These are phyloP conservation scores for Nemotelus pantherinus DNA, from an alignment of 2,888 invertebrate species.

Conservation along the genomic window DNA sequence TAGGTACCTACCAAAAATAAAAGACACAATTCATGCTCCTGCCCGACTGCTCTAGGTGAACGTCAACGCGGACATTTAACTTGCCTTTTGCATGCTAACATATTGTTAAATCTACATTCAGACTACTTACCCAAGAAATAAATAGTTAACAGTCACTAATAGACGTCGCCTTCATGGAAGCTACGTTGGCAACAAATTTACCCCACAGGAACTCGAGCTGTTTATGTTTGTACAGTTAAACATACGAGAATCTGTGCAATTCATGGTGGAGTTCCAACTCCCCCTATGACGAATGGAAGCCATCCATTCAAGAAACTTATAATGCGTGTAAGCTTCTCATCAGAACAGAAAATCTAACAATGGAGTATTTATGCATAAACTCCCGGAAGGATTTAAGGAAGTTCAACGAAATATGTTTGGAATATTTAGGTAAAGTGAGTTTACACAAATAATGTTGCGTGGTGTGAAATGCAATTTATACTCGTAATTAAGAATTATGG, in stretches of 20 bases:
- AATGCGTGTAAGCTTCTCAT: constrained; percentile 25
- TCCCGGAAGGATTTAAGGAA: too few species aligned
- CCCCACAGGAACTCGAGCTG: not conserved
- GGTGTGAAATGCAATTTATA: too few species aligned
- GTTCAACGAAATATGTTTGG: too few species aligned
- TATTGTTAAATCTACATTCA: constrained; percentile 7
- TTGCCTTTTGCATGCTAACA: constrained; percentile 2
- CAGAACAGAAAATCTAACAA: not conserved
- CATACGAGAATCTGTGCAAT: not conserved
- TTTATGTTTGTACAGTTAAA: constrained; percentile 28
- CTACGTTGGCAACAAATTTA: constrained; percentile 29
- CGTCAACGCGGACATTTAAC: not conserved
- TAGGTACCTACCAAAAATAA: too few species aligned
- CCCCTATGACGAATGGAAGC: constrained; percentile 15
- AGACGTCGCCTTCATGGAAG: not conserved
- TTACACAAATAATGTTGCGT: too few species aligned
- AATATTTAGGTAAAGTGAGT: too few species aligned
- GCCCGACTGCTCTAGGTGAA: not conserved
- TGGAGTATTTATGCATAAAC: not conserved
- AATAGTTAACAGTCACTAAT: not conserved
- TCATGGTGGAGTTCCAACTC: not conserved
- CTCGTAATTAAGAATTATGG: too few species aligned
- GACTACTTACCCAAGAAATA: not conserved
- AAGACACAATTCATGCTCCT: too few species aligned
- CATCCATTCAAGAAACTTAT: constrained; percentile 29